A percentile compares a stretch with the other conserved stretches of the same genome.
These are phyloP conservation scores for Cantharis rustica DNA, from an alignment of 2,888 invertebrate species.

Conservation along the genomic window DNA sequence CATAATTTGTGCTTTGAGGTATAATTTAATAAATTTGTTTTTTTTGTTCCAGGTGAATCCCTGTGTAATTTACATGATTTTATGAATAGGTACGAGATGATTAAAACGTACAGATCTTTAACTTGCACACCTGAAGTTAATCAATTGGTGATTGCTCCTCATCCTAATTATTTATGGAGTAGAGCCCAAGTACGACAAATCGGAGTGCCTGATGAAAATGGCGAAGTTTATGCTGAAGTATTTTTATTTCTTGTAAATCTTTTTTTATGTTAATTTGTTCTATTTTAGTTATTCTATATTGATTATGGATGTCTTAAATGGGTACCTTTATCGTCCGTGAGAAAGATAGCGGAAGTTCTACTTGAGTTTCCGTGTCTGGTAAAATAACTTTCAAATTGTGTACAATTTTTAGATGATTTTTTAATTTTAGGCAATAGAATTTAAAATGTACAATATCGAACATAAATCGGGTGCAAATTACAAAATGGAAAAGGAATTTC, in stretches of 20 bases:
- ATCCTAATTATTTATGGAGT: constrained; percentile 19
- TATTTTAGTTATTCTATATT: constrained; percentile 14
- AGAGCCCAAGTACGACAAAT: constrained; percentile 17
- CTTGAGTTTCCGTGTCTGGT: constrained; percentile 14
- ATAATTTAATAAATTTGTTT: too few relatives aligned
- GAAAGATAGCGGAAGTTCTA: constrained; percentile 9
- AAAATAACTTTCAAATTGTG: not conserved
- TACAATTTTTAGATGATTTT: constrained; percentile 2
- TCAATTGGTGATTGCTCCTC: constrained; percentile 20
- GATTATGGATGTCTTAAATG: constrained; percentile 18
- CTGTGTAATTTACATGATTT: not conserved
- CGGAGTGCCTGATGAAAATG: not conserved
- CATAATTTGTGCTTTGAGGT: not conserved
- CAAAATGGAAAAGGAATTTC: not conserved
- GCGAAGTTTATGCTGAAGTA: constrained; percentile 5
- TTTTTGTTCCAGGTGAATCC: constrained; percentile 1
- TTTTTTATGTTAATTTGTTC: not conserved
- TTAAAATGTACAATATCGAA: constrained; percentile 16
- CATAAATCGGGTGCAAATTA: constrained; percentile 2
- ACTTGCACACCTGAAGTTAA: not conserved
- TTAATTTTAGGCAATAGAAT: constrained; percentile 22
- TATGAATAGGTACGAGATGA: constrained; percentile 11
- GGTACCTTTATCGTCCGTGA: constrained; percentile 8
- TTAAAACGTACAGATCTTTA: constrained; percentile 10
- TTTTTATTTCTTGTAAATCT: not conserved